phyloP scores from a whole-genome alignment of 1,140 invertebrate genomes.

The Phymorhynchus buccinoides region DNA sequence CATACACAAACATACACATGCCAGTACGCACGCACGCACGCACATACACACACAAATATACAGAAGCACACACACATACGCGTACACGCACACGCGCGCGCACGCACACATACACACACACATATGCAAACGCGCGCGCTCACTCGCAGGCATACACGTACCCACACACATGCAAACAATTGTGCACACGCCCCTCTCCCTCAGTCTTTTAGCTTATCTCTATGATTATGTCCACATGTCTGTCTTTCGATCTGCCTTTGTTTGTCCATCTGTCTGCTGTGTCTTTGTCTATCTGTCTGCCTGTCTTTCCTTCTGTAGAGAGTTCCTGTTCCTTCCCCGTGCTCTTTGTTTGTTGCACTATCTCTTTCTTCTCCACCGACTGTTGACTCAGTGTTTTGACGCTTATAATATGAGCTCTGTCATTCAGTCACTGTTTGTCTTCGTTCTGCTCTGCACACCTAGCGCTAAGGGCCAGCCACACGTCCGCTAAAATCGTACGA shows the following conservation, averaged over 20 bases:
- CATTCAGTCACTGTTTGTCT: too few relatives aligned
- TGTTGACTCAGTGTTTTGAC: too few relatives aligned
- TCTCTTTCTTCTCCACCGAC: too few relatives aligned
- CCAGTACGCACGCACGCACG: not conserved
- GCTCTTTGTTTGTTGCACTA: too few relatives aligned
- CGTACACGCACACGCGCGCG: not conserved
- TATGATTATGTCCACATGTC: not conserved
- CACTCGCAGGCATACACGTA: not conserved
- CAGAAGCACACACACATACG: not conserved
- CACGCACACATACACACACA: not conserved
- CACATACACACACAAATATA: not conserved
- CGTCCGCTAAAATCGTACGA: too few relatives aligned
- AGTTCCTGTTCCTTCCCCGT: too few relatives aligned
- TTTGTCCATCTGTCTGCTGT: not conserved
- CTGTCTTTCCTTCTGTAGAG: not conserved
- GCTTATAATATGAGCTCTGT: too few relatives aligned
- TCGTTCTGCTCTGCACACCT: too few relatives aligned
- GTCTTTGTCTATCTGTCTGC: not conserved
- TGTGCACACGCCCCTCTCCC: not conserved
- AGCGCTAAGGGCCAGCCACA: too few relatives aligned
- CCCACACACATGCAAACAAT: not conserved
- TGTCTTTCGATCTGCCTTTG: not conserved
- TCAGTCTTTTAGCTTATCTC: not conserved
- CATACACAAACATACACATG: not conserved
- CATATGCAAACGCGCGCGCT: not conserved